Percentiles rank a stretch among this genome's conserved stretches.
These are phyloP conservation scores for Decapterus maruadsi DNA, from an alignment of 2,797 vertebrate genomes.

Conservation along the genomic window DNA sequence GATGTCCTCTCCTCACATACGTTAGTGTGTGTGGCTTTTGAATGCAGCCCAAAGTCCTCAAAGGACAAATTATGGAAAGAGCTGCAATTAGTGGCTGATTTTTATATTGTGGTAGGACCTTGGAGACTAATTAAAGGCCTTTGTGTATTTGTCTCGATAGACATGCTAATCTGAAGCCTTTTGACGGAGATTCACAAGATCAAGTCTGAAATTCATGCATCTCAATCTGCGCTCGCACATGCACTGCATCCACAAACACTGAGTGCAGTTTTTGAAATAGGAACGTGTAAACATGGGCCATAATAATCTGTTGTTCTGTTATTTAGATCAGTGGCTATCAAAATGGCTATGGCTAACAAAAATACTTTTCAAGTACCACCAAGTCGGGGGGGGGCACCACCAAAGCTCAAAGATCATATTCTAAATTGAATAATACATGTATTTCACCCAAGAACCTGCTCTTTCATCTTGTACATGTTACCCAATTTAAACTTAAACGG, in stretches of 20 bases:
- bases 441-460: no score
- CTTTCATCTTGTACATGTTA: no score
- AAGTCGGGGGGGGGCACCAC: no score
- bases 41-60: slow-evolving; percentile 66
- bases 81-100: slow-evolving; percentile 84
- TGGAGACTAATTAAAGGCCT: slow-evolving; percentile 85
- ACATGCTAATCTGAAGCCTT: slow-evolving; percentile 81
- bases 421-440: no score
- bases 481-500: no score
- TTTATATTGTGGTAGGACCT: slow-evolving; percentile 78
- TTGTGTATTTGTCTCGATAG: slow-evolving; percentile 82
- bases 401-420: no score
- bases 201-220: slow-evolving; percentile 69
- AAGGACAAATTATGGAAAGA: slow-evolving; percentile 78
- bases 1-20: slow-evolving; percentile 25
- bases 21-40: slow-evolving; percentile 45
- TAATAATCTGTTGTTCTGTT: slow-evolving; percentile 46
- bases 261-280: slow-evolving; percentile 48
- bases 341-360: no score
- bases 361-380: no score
- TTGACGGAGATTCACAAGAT: slow-evolving; percentile 74
- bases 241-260: slow-evolving; percentile 52
- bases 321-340: no score
- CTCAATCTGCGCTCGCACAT: slow-evolving; percentile 62
- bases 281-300: slow-evolving; percentile 55